A percentile compares a stretch with the other conserved stretches of the same genome.
phyloP scores from a whole-genome alignment of 2,888 invertebrate species.

The Petrolisthes manimaculis region DNA sequence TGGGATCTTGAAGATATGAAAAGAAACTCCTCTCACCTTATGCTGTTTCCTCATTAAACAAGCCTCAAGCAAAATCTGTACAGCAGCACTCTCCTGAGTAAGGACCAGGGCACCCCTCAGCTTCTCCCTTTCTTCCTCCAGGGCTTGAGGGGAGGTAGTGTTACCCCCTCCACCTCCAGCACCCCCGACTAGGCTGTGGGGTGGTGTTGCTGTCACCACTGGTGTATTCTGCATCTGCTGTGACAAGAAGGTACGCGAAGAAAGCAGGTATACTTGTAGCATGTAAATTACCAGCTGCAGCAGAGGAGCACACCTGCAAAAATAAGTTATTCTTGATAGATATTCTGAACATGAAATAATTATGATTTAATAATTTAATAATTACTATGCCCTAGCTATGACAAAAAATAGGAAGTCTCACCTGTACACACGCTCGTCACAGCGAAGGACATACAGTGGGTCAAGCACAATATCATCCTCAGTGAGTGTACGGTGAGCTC shows the following conservation, averaged over 20 bases:
- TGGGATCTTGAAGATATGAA: no score
- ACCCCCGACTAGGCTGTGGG: conserved; percentile 26
- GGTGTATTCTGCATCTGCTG: conserved; percentile 82
- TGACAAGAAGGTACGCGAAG: conserved; percentile 88
- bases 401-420: conserved; percentile 67
- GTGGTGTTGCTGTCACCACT: conserved; percentile 19
- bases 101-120: conserved; percentile 90
- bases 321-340: not conserved
- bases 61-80: conserved; percentile 93
- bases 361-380: not conserved
- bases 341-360: not conserved
- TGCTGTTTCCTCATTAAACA: conserved; percentile 85
- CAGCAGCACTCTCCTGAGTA: conserved; percentile 93
- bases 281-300: conserved; percentile 84
- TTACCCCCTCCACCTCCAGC: conserved; percentile 23
- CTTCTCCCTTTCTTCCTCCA: conserved; percentile 87
- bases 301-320: conserved; percentile 81
- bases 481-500: conserved; percentile 68
- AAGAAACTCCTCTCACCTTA: conserved; percentile 66
- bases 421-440: conserved; percentile 85
- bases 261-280: conserved; percentile 88
- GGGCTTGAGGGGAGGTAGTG: conserved; percentile 34
- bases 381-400: not conserved
- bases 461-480: conserved; percentile 77
- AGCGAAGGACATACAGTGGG: conserved; percentile 85